These are phyloP conservation scores for Vesta saturnalis DNA, from an alignment of 2,888 invertebrate species.

Conservation along the genomic window DNA sequence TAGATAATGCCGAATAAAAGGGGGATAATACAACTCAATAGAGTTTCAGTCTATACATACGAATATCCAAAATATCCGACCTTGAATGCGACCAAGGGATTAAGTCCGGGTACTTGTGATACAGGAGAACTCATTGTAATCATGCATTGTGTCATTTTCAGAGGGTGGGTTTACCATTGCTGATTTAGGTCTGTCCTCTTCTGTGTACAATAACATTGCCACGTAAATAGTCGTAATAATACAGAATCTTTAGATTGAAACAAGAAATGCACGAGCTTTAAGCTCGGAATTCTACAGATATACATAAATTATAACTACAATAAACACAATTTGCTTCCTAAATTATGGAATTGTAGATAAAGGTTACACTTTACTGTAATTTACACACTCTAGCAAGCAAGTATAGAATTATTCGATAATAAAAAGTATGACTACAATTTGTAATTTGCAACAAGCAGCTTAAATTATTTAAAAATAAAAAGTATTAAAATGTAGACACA, in stretches of 20 bases:
- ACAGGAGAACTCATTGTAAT: slow-evolving; percentile 42
- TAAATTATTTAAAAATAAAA: too few relatives aligned
- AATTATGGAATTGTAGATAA: background rate
- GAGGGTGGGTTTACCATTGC: slow-evolving; percentile 55
- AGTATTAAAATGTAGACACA: too few relatives aligned
- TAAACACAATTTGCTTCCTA: background rate
- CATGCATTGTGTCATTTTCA: slow-evolving; percentile 58
- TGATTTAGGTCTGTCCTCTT: slow-evolving; percentile 48
- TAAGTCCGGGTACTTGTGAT: slow-evolving; percentile 55
- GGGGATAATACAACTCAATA: slow-evolving; percentile 50
- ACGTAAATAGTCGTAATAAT: background rate
- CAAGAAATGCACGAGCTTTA: background rate
- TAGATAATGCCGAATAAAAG: slow-evolving; percentile 53
- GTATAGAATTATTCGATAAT: too few relatives aligned
- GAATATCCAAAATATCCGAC: slow-evolving; percentile 51
- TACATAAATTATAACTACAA: slow-evolving; percentile 6
- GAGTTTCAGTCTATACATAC: slow-evolving; percentile 43
- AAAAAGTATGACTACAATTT: too few relatives aligned
- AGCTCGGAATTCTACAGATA: background rate
- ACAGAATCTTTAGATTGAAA: slow-evolving; percentile 1
- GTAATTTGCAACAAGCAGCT: too few relatives aligned
- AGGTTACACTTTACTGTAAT: background rate
- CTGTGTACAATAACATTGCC: slow-evolving; percentile 29
- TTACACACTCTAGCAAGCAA: too few relatives aligned
- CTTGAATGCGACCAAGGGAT: slow-evolving; percentile 54